These are phyloP conservation scores for Chrysaora quinquecirrha DNA, from an alignment of 30 jellyfish, hydroid and myxozoan species.

Conservation along the genomic window DNA sequence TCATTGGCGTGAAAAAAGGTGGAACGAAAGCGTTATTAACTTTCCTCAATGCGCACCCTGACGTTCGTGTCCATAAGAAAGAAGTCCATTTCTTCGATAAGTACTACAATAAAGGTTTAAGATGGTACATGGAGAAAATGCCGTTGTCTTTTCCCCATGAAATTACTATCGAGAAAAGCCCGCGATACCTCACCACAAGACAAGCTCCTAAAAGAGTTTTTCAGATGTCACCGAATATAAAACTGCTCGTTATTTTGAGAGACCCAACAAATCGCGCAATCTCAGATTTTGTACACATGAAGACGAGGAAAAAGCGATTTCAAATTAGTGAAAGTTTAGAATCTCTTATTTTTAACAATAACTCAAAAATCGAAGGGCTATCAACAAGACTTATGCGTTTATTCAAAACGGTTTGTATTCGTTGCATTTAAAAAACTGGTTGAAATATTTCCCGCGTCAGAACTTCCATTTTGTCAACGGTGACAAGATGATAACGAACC, in stretches of 20 bases:
- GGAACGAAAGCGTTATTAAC: conserved; percentile 94
- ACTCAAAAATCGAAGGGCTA: not conserved
- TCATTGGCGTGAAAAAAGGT: conserved; percentile 91
- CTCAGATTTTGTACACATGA: conserved; percentile 86
- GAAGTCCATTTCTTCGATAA: conserved; percentile 95
- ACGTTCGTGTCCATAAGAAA: conserved; percentile 55
- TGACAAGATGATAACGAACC: conserved; percentile 71
- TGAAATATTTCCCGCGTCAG: conserved; percentile 57
- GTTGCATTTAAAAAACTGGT: conserved; percentile 73
- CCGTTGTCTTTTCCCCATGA: conserved; percentile 74
- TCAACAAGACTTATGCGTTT: not conserved
- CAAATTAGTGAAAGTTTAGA: conserved; percentile 33
- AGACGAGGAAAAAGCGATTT: conserved; percentile 55
- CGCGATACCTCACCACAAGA: conserved; percentile 71
- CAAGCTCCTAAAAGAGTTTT: conserved; percentile 80
- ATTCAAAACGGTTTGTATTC: conserved; percentile 67
- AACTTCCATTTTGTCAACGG: conserved; percentile 93
- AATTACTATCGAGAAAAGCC: conserved; percentile 89
- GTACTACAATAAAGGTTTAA: conserved; percentile 58
- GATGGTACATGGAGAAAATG: conserved; percentile 76
- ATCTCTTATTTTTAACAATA: conserved; percentile 16
- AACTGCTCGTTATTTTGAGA: conserved; percentile 73
- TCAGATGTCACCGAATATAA: conserved; percentile 65
- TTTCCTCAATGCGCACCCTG: conserved; percentile 85
- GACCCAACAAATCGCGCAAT: conserved; percentile 91